Evolutionary conservation across 2,888 invertebrate genomes (phyloP), one percentile per base, ranked within the genome.

Genomic region (Polymixis lichenea): DNA sequence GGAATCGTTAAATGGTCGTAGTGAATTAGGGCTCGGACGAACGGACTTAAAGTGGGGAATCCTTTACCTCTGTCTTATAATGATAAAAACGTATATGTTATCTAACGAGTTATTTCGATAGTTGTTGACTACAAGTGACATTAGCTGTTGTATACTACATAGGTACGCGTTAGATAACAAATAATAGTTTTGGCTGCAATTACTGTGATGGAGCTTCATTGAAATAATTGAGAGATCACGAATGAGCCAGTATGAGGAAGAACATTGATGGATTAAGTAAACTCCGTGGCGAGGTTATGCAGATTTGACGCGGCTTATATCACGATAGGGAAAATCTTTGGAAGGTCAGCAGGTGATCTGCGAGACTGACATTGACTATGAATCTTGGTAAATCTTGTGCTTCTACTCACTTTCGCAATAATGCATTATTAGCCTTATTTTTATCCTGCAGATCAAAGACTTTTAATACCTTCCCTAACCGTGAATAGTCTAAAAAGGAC

Each of bases 201-300:
- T 69, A 79, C 60, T 55, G 17, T n/a, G 13, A 60, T 68, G 46
- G 13, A 69, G 51, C 66, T 67, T 15, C 60, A 66, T 71, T 61
- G 43, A 32, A 60, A 71, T 81, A 78, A 84, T 84, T 84, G 84
- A 72, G 65, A 64, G 51, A 53, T 83, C 84, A 83, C 84, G 83
- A 77, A 46, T 43, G 38, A 56, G 70, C 67, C 28, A 68, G 32
- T 25, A 83, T 25, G 67, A 83, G 83, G 82, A 82, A 82, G 83
- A 78, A 72, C 74, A 70, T 78, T 82, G 75, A 82, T 68, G 49
- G 62, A 83, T 69, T 72, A 58, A 56, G 74, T 84, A 84, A 84
- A 81, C 75, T 62, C 25, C 64, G 67, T 80, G 49, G 71, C 84
- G 73, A 81, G 83, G 83, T 53, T 73, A 62, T 62, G 55, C 22